These are phyloP conservation scores for Peucedramus taeniatus DNA, from an alignment of 2,113 vertebrate genomes.

Conservation along the genomic window DNA sequence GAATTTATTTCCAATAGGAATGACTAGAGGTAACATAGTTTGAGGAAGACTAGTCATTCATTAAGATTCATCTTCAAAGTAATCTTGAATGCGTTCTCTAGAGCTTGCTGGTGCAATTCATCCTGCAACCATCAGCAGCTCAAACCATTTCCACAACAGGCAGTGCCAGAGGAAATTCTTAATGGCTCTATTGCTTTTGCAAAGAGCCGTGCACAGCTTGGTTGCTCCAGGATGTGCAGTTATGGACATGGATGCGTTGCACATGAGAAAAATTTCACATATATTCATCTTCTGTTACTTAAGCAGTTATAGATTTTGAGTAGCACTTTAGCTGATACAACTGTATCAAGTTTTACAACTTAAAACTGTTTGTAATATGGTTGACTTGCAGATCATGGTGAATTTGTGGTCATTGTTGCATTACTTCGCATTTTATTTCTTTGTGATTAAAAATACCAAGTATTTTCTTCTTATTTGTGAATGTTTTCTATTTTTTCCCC, in stretches of 20 bases:
- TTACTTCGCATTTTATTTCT: background rate
- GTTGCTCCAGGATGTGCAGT: background rate
- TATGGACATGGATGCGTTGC: background rate
- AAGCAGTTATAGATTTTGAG: background rate
- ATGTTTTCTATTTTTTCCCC: background rate
- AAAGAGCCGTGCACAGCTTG: accelerated
- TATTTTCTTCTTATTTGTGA: background rate
- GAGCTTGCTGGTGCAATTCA: background rate
- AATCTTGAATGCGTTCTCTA: background rate
- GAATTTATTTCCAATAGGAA: background rate
- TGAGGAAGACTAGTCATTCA: background rate
- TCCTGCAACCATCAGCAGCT: background rate
- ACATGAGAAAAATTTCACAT: background rate
- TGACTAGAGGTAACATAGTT: background rate
- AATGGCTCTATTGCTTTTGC: background rate
- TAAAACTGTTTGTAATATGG: background rate
- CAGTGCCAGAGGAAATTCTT: background rate
- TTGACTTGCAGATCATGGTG: background rate
- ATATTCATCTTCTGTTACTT: background rate
- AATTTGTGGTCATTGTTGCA: background rate
- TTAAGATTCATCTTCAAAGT: background rate
- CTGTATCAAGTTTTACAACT: background rate
- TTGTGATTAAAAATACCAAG: background rate
- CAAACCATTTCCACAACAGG: background rate
- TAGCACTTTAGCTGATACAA: background rate